Percentiles rank a stretch among this genome's conserved stretches.
Conservation (phyloP, 2,888 invertebrate species). For the Poecilobothrus nobilitatus region DNA sequence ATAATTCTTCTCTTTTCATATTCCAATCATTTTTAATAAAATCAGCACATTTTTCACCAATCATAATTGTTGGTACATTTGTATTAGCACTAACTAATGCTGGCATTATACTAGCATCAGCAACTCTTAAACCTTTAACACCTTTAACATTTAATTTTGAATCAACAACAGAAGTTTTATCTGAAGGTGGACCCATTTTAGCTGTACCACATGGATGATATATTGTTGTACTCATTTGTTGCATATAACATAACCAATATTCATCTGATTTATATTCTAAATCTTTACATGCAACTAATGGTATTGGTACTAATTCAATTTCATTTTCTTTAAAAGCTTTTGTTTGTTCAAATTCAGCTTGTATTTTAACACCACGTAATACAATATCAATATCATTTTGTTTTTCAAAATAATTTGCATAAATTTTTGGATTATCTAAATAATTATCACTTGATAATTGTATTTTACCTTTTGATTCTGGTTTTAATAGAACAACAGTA, state of each 20-base stretch:
- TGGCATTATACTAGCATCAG: constrained; percentile 74
- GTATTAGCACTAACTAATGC: constrained; percentile 67
- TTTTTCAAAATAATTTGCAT: constrained; percentile 57
- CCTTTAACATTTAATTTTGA: constrained; percentile 56
- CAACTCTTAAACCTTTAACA: constrained; percentile 55
- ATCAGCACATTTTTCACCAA: constrained; percentile 72
- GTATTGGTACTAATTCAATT: constrained; percentile 28
- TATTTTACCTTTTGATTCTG: constrained; percentile 48
- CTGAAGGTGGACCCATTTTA: constrained; percentile 58
- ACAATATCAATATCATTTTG: constrained; percentile 50
- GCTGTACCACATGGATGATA: constrained; percentile 63
- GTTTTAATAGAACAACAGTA: constrained; percentile 35
- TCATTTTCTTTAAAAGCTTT: constrained; percentile 38
- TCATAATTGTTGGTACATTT: constrained; percentile 78
- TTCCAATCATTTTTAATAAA: constrained; percentile 34
- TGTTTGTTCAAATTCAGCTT: constrained; percentile 40
- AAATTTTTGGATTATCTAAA: constrained; percentile 52
- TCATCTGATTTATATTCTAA: constrained; percentile 27
- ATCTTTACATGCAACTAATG: constrained; percentile 31
- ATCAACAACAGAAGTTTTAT: constrained; percentile 58
- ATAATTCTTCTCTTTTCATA: constrained; percentile 10
- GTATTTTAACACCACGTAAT: constrained; percentile 44
- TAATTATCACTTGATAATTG: constrained; percentile 48
- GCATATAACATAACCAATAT: constrained; percentile 61
- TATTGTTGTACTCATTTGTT: constrained; percentile 58